phyloP scores from a whole-genome alignment of 2,113 vertebrate species.

The Hippocampus comes region DNA sequence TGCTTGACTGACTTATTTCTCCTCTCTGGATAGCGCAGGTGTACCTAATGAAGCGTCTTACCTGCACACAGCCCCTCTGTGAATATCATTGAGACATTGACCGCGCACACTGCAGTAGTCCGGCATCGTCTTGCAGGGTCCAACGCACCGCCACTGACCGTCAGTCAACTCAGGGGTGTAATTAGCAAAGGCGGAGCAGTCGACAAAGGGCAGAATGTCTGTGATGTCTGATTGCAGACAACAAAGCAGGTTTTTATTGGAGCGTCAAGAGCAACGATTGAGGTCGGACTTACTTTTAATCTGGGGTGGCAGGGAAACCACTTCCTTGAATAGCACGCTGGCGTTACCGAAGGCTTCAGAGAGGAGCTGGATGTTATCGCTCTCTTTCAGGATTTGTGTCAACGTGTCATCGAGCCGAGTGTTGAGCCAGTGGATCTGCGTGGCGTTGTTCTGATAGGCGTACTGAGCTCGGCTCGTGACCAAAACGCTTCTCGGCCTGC shows the following conservation, averaged over 20 bases:
- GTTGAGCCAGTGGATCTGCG: slow-evolving; percentile 66
- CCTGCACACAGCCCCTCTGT: slow-evolving; percentile 50
- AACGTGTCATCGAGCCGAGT: slow-evolving; percentile 33
- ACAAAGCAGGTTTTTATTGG: background rate
- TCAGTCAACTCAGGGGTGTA: slow-evolving; percentile 46
- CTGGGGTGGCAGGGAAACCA: slow-evolving; percentile 23
- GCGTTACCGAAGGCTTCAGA: slow-evolving; percentile 45
- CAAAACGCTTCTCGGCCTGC: slow-evolving; percentile 36
- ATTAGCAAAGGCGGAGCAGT: slow-evolving; percentile 46
- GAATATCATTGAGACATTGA: slow-evolving; percentile 49
- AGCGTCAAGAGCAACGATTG: background rate
- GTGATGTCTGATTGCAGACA: slow-evolving; percentile 47
- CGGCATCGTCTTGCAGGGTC: slow-evolving; percentile 46
- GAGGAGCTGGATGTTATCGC: slow-evolving; percentile 40
- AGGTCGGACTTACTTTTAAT: slow-evolving; percentile 50
- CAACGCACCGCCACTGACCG: slow-evolving; percentile 60
- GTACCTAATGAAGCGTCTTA: slow-evolving; percentile 29
- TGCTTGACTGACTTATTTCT: too few relatives aligned
- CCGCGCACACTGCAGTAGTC: slow-evolving; percentile 62
- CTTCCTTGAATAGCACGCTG: slow-evolving; percentile 7
- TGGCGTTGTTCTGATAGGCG: slow-evolving; percentile 61
- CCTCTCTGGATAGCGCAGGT: too few relatives aligned
- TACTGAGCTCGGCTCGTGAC: slow-evolving; percentile 53
- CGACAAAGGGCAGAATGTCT: slow-evolving; percentile 47
- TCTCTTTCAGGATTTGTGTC: slow-evolving; percentile 42